phyloP scores from a whole-genome alignment of 2,888 invertebrate genomes.

The Oscheius sp. region DNA sequence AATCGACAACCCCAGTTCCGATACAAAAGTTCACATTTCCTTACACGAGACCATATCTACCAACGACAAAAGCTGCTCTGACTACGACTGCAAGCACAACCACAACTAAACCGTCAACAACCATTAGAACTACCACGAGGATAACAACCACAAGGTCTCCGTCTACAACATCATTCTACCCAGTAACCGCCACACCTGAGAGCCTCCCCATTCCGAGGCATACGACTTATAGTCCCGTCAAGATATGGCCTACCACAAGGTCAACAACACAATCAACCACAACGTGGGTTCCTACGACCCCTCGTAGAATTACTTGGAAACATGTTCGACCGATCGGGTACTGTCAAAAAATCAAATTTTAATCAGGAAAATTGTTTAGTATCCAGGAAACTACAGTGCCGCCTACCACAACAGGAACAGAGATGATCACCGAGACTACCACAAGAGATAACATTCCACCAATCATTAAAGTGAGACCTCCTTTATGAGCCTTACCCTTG shows the following conservation, averaged over 20 bases:
- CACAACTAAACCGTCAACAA: background rate
- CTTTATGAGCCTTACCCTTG: background rate
- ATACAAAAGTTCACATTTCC: slow-evolving; percentile 31
- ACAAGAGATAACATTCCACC: slow-evolving; percentile 31
- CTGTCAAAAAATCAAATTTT: background rate
- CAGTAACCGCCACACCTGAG: slow-evolving; percentile 8
- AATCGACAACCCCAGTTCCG: background rate
- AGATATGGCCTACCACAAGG: slow-evolving; percentile 32
- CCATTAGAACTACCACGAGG: slow-evolving; percentile 14
- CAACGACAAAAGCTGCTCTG: background rate
- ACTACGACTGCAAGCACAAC: slow-evolving; percentile 5
- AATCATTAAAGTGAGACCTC: slow-evolving; percentile 17
- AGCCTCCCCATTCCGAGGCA: slow-evolving; percentile 27
- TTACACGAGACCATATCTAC: slow-evolving; percentile 14
- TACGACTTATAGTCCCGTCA: slow-evolving; percentile 30
- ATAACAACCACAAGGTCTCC: slow-evolving; percentile 4
- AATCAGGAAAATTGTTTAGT: background rate
- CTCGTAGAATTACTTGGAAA: slow-evolving; percentile 15
- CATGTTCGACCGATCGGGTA: slow-evolving; percentile 22
- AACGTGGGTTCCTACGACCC: slow-evolving; percentile 24
- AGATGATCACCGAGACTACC: background rate
- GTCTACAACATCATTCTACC: background rate
- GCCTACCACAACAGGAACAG: background rate
- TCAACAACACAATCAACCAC: slow-evolving; percentile 30
- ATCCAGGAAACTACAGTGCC: background rate